Evolutionary conservation across 2,888 invertebrate species (phyloP).

Genomic region (Tenthredo notha): DNA sequence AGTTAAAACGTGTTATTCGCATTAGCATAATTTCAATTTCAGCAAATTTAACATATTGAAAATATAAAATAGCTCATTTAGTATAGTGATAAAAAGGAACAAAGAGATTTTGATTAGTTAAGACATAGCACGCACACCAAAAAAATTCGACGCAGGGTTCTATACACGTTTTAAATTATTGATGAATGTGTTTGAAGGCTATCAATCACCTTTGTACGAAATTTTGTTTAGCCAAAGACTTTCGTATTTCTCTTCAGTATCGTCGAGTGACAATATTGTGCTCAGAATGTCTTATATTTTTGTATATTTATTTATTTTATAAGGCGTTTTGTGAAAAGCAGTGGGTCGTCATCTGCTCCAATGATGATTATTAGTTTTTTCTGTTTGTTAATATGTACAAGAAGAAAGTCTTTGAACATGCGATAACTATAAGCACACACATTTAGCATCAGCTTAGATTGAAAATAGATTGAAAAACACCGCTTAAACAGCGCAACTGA

Average conservation of each 20-base stretch:
- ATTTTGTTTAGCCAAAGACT: not conserved
- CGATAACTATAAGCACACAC: conserved; percentile 51
- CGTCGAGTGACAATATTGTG: not conserved
- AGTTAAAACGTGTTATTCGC: not conserved
- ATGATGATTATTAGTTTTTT: conserved; percentile 20
- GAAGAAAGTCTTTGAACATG: conserved; percentile 7
- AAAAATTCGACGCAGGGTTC: not conserved
- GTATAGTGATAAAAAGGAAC: not conserved
- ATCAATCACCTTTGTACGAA: conserved; percentile 8
- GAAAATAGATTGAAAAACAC: conserved; percentile 51
- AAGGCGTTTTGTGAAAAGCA: not conserved
- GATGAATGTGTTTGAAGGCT: conserved; percentile 8
- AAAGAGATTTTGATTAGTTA: not conserved
- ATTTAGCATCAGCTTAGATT: conserved; percentile 46
- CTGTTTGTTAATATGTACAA: not conserved
- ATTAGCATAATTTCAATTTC: not conserved
- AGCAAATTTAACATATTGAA: not conserved
- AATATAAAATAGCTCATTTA: not conserved
- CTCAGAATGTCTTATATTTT: not conserved
- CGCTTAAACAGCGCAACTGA: conserved; percentile 41
- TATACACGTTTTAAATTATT: not conserved
- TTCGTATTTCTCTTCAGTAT: not conserved
- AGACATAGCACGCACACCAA: not conserved
- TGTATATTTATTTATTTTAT: not conserved
- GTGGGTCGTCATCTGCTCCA: not conserved